Evolutionary conservation across 1,140 invertebrate species (phyloP), one percentile per base, ranked within the genome.

Genomic region (Hyposmocoma kahamanoa): DNA sequence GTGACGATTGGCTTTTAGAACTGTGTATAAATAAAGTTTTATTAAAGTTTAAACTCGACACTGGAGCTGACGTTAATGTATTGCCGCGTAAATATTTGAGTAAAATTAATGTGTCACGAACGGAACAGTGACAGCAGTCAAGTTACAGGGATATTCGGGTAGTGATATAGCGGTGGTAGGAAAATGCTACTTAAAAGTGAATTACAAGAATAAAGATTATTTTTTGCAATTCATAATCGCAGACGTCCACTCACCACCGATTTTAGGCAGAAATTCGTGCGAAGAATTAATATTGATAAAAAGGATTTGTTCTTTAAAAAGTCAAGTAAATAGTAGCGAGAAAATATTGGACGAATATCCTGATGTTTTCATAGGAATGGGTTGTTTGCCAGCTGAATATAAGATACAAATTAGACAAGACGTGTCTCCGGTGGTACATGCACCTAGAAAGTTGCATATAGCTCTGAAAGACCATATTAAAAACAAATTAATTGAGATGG

Each of bases 51-150:
- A 47, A 47, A 36, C 17, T 47, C 5, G 45, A 47, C 13, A 36
- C 45, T 36, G 45, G 45, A 36, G 47, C 47, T 11, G 38, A 41
- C 13, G 36, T 48, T 2, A 48, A 48, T 26, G 47, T 42, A 22
- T 42, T 49, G 19, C 47, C 38, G 4, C 11, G 11, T 3, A 28
- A 34, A 13, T 32, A n/a, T 28, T 22, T 49, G 32, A 15, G 3
- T 2, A 18, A 13, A 1, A 30, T 49, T 32, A 22, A 22, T 15
- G 9, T 49, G 21, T 19, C 13, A 42, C 17, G 32, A 42, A n/a
- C 13, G n/a, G 20, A 20, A 13, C 32, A 0, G 2, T 28, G 22
- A 49, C 47, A 3, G 18, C 22, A 20, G 6, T 32, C n/a, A 42
- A 42, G 22, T 42, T 49, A 26, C 4, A 13, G 0, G 47, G 47